phyloP scores from a whole-genome alignment of 1,140 invertebrate genomes.

The Calephelis virginiensis region DNA sequence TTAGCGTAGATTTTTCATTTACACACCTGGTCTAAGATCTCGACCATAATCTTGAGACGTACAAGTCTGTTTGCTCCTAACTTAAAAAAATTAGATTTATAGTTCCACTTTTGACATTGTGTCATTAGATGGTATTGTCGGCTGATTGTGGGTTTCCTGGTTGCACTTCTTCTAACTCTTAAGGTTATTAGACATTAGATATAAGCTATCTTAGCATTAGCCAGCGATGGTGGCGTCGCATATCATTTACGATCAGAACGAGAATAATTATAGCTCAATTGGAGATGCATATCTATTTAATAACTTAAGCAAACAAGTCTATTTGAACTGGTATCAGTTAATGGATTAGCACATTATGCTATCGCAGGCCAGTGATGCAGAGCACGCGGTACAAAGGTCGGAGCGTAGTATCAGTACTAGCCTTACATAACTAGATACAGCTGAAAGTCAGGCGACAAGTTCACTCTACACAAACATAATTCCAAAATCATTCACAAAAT shows the following conservation, averaged over 20 bases:
- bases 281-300: slow-evolving; percentile 1
- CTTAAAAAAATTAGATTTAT: background rate
- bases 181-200: background rate
- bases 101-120: too few species aligned
- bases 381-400: slow-evolving; percentile 54
- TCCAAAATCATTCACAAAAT: too few species aligned
- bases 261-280: slow-evolving; percentile 4
- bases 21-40: too few species aligned
- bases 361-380: slow-evolving; percentile 44
- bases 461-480: too few species aligned
- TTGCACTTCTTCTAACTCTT: too few species aligned
- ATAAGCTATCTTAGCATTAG: background rate
- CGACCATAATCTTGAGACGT: background rate
- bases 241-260: background rate
- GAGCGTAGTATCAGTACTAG: slow-evolving; percentile 1
- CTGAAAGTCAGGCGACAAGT: background rate
- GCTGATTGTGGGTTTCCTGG: too few species aligned
- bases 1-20: background rate
- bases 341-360: slow-evolving; percentile 54
- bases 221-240: background rate
- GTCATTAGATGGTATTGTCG: too few species aligned
- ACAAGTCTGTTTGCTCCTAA: background rate
- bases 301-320: background rate
- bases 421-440: slow-evolving; percentile 1
- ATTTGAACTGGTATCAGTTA: slow-evolving; percentile 38